Base-by-base conservation (phyloP, 2,797 vertebrate genomes). In the Pseudomugil gertrudae region DNA sequence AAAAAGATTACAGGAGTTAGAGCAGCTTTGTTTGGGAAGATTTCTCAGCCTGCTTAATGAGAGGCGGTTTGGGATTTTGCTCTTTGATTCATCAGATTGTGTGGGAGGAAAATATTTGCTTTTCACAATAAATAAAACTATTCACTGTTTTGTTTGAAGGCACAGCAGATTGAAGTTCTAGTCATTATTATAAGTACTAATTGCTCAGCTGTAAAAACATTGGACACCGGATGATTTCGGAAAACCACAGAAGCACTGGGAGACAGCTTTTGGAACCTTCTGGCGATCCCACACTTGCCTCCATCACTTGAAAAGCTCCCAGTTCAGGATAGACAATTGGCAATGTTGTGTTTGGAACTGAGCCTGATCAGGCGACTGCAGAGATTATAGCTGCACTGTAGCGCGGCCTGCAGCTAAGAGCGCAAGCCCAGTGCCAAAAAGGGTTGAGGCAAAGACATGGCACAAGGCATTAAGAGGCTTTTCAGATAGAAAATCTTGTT, bases 301-400 rank as follows among this genome's bases (percentile, higher is more conserved):
- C 13, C 58, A 60, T 73, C 70, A 57, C 65, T 64, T 62, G 53
- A 43, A 19, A 54, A 51, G 30, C 66, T 63, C 47, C 23, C 33
- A 15, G 24, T 36, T 33, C 33, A 10, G 51, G 50, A 57, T 48
- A 69, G 24, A 63, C 43, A 64, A 76, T 40, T 76, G 83, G 69
- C 74, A 76, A 48, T 30, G 57, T 43, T 63, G 51, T 48, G 66
- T 66, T 82, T 82, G 68, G 79, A 79, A 50, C 6, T 17, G 43
- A 50, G 79, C 77, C 71, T 80, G 76, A 86, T 75, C 64, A 62
- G 74, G 63, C 61, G 24, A 80, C 80, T 82, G 74, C 70, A 73
- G 73, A 75, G 81, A 79, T 88, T 83, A 85, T 4, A 51, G 66
- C 75, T 73, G 57, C 58, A 65, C 40, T 58, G 73, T 30, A 74